Base-by-base conservation (phyloP, 1,140 invertebrate genomes). In the Drosophila pachea region DNA sequence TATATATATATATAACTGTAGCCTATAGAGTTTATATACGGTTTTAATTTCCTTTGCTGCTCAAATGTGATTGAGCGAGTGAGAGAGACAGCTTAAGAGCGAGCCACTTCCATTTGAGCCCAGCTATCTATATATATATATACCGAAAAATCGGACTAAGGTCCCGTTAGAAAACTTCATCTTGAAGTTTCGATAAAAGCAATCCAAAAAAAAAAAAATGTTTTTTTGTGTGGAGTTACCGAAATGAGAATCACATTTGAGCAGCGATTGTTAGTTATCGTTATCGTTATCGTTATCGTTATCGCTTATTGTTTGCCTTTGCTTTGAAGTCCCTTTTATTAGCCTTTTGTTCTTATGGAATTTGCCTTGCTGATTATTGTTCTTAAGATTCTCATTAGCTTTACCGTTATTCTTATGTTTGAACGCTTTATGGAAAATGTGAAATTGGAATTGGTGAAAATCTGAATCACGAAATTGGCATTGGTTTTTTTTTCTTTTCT, bases 401-500 rank as follows among this genome's bases (percentile, higher is more conserved):
- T 38, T 38, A 38, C 22, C 22, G 22, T 38, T 38, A 38, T 38
- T 7, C 8, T 38, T 12, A n/a, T 4, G 40, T 40, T 55, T 55
- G 35, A 55, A 50, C 63, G 48, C 38, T 68, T 47, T 48, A 40
- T 62, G 29, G 7, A 33, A 62, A 55, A 50, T 56, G 32, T 48
- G 54, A n/a, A 58, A 58, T 71, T 77, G 6, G 6, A 54, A 73
- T 60, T 56, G 48, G 55, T 61, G 47, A 74, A 52, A 33, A 40
- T 43, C 52, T 45, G 35, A 61, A 82, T 54, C 70, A 78, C 74
- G 71, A 81, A 78, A 82, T 82, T 82, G 78, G 78, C 78, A 83
- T 81, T 82, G 78, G 71, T 42, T 5, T 38, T 38, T 5, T 42
- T 42, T 4, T n/a, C 40, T 42, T 42, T n/a, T 42, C 5, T 12